Conservation (phyloP, 2,888 invertebrate genomes). For the Osedax frankpressi region DNA sequence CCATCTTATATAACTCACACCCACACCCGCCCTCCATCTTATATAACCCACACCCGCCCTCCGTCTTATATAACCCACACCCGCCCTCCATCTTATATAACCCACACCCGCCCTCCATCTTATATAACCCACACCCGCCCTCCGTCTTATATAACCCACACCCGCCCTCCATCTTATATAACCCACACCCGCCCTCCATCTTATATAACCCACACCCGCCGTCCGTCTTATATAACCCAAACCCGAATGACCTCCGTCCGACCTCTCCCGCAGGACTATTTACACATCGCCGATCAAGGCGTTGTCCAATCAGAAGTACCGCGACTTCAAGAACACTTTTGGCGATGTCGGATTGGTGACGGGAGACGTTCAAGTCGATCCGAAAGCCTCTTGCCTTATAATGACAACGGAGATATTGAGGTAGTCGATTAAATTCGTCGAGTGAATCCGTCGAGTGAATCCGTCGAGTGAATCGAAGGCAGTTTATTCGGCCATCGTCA, state of each 20-base stretch:
- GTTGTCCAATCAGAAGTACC: constrained; percentile 92
- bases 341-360: constrained; percentile 44
- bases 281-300: constrained; percentile 99
- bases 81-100: background rate
- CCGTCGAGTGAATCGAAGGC: no score
- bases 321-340: constrained; percentile 85
- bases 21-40: background rate
- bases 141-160: background rate
- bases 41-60: background rate
- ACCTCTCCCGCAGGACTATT: constrained; percentile 48
- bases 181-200: background rate
- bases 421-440: no score
- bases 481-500: no score
- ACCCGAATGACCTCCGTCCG: background rate
- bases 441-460: no score
- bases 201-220: background rate
- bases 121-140: background rate
- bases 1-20: background rate
- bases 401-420: constrained; percentile 98
- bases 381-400: constrained; percentile 81
- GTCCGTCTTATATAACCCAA: no score
- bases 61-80: background rate
- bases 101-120: background rate
- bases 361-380: constrained; percentile 79
- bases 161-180: background rate